Conservation (phyloP, 2,113 vertebrate genomes). For the Stomatorhinus ivindoensis region DNA sequence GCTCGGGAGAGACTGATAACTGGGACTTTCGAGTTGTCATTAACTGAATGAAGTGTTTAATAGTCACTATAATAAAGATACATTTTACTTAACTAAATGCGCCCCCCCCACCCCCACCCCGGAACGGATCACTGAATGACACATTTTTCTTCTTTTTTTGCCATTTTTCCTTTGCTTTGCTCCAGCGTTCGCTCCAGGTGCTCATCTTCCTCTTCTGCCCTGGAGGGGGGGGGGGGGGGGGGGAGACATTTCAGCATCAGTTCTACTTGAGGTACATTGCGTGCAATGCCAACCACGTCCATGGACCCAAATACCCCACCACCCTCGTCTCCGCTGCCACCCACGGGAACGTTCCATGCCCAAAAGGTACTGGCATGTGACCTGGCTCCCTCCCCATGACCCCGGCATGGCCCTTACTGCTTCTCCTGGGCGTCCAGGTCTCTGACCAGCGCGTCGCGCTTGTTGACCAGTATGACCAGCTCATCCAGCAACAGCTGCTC, state of each 20-base stretch:
- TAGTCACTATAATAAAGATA: conserved; percentile 33
- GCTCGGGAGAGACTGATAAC: conserved; percentile 28
- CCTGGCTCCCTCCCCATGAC: background rate
- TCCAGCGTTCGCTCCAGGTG: conserved; percentile 96
- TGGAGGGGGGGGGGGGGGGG: conserved; percentile 35
- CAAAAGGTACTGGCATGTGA: too few species aligned
- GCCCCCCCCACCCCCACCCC: too few species aligned
- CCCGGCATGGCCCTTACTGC: conserved; percentile 64
- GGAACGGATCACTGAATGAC: conserved; percentile 73
- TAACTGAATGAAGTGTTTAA: conserved; percentile 27
- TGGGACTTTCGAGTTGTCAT: conserved; percentile 19
- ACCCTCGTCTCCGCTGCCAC: background rate
- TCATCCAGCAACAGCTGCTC: conserved; percentile 76
- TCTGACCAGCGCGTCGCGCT: conserved; percentile 88
- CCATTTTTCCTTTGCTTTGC: conserved; percentile 99
- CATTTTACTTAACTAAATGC: conserved; percentile 20
- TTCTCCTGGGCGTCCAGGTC: conserved; percentile 94
- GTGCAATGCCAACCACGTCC: background rate
- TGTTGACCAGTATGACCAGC: conserved; percentile 94
- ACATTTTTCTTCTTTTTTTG: conserved; percentile 98
- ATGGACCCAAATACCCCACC: background rate
- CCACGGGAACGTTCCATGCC: background rate
- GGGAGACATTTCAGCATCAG: background rate
- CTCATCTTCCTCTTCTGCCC: conserved; percentile 96
- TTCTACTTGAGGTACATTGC: background rate